phyloP scores from a whole-genome alignment of 1,140 invertebrate species.

The Sycophaga agraensis region DNA sequence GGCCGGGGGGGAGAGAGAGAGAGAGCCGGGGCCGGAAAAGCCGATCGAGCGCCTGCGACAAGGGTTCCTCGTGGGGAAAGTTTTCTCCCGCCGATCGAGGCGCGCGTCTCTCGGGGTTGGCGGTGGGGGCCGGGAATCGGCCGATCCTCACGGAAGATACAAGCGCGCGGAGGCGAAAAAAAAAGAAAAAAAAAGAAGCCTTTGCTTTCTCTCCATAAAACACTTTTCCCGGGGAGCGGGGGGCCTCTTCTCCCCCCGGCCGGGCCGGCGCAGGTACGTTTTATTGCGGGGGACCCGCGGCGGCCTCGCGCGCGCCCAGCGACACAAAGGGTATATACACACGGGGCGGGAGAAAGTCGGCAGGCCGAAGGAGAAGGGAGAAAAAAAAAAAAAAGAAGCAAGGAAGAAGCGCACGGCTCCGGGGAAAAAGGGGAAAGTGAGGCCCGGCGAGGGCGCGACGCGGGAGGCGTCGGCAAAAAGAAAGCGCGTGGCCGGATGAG shows the following conservation, averaged over 20 bases:
- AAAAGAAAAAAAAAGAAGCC: conserved; percentile 35
- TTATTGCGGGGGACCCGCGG: conserved; percentile 33
- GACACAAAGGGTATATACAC: conserved; percentile 20
- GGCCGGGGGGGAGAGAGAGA: too few relatives aligned
- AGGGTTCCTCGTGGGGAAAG: too few relatives aligned
- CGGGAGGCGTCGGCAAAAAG: too few relatives aligned
- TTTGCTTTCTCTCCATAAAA: conserved; percentile 46
- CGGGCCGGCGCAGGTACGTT: conserved; percentile 40
- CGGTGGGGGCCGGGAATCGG: background rate
- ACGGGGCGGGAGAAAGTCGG: conserved; percentile 27
- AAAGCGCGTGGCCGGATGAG: conserved; percentile 18
- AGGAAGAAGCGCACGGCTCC: background rate
- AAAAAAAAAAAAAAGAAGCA: too few relatives aligned
- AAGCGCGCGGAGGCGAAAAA: background rate
- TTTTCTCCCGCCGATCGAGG: too few relatives aligned
- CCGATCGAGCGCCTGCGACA: too few relatives aligned
- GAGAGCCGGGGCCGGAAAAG: too few relatives aligned
- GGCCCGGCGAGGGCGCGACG: background rate
- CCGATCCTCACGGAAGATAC: conserved; percentile 32
- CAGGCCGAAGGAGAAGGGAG: conserved; percentile 1
- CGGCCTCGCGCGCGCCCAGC: background rate
- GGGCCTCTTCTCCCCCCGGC: conserved; percentile 9
- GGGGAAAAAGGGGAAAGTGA: background rate
- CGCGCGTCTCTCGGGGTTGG: too few relatives aligned
- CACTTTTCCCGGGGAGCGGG: conserved; percentile 26